These are phyloP conservation scores for Cheilosia urbana DNA, from an alignment of 2,888 invertebrate species.

Conservation along the genomic window DNA sequence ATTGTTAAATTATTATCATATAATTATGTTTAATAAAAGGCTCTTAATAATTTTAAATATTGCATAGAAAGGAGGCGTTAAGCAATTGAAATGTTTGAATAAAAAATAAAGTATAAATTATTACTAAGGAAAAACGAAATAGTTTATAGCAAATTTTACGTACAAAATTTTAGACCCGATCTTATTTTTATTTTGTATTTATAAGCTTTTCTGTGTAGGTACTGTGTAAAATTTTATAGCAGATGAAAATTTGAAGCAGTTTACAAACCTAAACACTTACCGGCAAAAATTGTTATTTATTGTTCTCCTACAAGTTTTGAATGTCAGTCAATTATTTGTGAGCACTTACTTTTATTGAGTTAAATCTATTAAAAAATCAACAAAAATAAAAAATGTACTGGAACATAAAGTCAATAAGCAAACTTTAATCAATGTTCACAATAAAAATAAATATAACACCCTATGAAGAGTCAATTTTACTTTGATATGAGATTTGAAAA, in stretches of 20 bases:
- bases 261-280: background rate
- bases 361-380: background rate
- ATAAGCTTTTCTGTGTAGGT: background rate
- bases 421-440: constrained; percentile 62
- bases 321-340: constrained; percentile 63
- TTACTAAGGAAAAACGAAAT: constrained; percentile 20
- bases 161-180: background rate
- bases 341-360: constrained; percentile 14
- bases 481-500: constrained; percentile 75
- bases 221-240: background rate
- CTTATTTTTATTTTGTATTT: background rate
- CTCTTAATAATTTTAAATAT: constrained; percentile 27
- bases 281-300: too few relatives aligned
- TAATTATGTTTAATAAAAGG: constrained; percentile 33
- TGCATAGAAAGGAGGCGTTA: constrained; percentile 3
- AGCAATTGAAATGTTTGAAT: constrained; percentile 22
- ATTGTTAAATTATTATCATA: constrained; percentile 25
- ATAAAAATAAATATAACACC: constrained; percentile 70
- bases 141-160: constrained; percentile 25
- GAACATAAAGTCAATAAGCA: constrained; percentile 68
- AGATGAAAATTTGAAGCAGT: background rate
- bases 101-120: constrained; percentile 22
- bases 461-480: constrained; percentile 78
- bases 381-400: constrained; percentile 29
- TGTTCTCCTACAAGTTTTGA: background rate